A percentile compares a stretch with the other conserved stretches of the same genome.
These are phyloP conservation scores for Leucoraja ocellata DNA, from an alignment of 2,797 vertebrate species.

Conservation along the genomic window DNA sequence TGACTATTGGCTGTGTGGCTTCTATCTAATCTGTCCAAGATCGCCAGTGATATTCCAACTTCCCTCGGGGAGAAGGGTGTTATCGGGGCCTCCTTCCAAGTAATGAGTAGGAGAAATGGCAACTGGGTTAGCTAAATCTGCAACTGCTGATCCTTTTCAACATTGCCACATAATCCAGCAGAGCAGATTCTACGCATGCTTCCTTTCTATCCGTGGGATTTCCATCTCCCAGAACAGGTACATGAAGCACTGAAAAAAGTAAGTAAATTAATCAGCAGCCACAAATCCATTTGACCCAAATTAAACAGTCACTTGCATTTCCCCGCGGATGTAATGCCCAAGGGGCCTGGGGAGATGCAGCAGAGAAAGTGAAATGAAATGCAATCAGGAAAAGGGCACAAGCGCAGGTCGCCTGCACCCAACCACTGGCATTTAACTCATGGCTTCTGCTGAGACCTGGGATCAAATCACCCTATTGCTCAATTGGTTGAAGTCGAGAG, in stretches of 20 bases:
- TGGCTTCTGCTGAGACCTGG: background rate
- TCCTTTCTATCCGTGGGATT: background rate
- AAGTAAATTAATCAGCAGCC: constrained; percentile 23
- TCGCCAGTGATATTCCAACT: constrained; percentile 5
- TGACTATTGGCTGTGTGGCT: background rate
- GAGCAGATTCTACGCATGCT: background rate
- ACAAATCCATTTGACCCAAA: constrained; percentile 11
- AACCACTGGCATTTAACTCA: constrained; percentile 11
- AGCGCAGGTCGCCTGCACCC: background rate
- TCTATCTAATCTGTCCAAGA: constrained; percentile 25
- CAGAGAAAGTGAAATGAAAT: background rate
- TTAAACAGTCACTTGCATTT: constrained; percentile 20
- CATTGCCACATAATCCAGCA: background rate
- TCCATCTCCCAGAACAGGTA: constrained; percentile 15
- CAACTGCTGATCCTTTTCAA: background rate
- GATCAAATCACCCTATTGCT: background rate
- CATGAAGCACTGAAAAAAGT: constrained; percentile 14
- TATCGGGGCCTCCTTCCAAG: background rate
- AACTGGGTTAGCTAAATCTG: background rate
- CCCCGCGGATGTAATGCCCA: background rate
- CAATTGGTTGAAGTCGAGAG: background rate
- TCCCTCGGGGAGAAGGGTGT: background rate
- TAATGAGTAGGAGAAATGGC: background rate
- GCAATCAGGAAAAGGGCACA: background rate
- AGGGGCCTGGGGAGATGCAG: background rate